Conservation (phyloP, 2,113 vertebrate species). For the Reinhardtius hippoglossoides region DNA sequence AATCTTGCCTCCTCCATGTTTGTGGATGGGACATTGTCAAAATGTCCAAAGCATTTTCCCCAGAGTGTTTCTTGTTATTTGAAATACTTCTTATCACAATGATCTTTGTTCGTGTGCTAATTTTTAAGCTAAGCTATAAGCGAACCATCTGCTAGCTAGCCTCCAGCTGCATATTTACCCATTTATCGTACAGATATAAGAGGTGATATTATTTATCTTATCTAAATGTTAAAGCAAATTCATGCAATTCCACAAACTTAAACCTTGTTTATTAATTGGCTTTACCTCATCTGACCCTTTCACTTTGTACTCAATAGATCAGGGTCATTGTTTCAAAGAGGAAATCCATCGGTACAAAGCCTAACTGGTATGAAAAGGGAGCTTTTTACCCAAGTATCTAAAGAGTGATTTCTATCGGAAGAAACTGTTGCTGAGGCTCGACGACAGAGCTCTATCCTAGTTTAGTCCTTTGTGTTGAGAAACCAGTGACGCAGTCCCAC, state of each 20-base stretch:
- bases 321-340: background rate
- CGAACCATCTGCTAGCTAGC: no score
- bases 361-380: background rate
- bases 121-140: no score
- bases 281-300: background rate
- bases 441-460: conserved; percentile 4
- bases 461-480: conserved; percentile 34
- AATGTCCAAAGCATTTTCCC: no score
- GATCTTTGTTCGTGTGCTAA: no score
- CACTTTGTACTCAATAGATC: background rate
- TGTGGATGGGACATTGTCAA: no score
- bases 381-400: conserved; percentile 1
- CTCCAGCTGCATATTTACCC: background rate
- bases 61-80: no score
- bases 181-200: no score
- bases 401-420: conserved; percentile 10
- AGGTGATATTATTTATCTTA: background rate
- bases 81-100: no score
- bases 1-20: no score
- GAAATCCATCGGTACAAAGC: background rate
- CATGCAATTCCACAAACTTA: background rate
- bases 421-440: background rate
- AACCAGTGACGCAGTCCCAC: conserved; percentile 9
- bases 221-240: background rate
- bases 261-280: background rate